A percentile compares a stretch with the other conserved stretches of the same genome.
Conservation (phyloP, 2,888 invertebrate genomes). For the Pelosia muscerda region DNA sequence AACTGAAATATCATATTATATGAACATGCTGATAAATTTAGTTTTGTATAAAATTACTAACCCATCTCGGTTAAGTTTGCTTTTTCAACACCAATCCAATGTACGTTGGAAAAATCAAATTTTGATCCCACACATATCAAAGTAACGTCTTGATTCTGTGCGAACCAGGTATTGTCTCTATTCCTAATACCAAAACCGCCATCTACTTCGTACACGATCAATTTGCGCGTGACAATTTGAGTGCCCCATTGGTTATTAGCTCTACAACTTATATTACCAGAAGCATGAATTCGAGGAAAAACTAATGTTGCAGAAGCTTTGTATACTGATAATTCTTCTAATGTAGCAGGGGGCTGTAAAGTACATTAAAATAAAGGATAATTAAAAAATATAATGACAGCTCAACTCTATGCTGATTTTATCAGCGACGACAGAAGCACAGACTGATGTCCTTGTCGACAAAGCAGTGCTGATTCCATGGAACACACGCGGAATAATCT, state of each 20-base stretch:
- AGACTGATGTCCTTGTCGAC: too few species aligned
- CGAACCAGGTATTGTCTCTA: slow-evolving; percentile 59
- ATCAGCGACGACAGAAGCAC: too few species aligned
- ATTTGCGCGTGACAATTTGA: slow-evolving; percentile 34
- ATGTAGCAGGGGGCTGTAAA: slow-evolving; percentile 51
- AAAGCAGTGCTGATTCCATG: too few species aligned
- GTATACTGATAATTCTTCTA: slow-evolving; percentile 47
- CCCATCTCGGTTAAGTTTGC: slow-evolving; percentile 47
- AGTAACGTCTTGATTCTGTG: slow-evolving; percentile 60
- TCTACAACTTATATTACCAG: slow-evolving; percentile 68
- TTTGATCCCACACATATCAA: slow-evolving; percentile 72
- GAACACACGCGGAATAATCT: too few species aligned
- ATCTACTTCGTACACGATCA: slow-evolving; percentile 69
- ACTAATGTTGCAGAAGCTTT: slow-evolving; percentile 59
- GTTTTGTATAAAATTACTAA: slow-evolving; percentile 38
- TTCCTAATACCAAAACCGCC: slow-evolving; percentile 72
- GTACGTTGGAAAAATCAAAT: slow-evolving; percentile 65
- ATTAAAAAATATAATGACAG: not conserved
- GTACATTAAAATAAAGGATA: not conserved
- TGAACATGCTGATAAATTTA: slow-evolving; percentile 5
- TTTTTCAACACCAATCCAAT: slow-evolving; percentile 63
- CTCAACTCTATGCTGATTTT: too few species aligned
- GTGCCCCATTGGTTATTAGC: slow-evolving; percentile 53
- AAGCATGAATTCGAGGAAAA: slow-evolving; percentile 47
- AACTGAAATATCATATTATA: slow-evolving; percentile 23